Evolutionary conservation across 2,797 vertebrate genomes (phyloP), one percentile per base, ranked within the genome.

Genomic region (Ibycter americanus): DNA sequence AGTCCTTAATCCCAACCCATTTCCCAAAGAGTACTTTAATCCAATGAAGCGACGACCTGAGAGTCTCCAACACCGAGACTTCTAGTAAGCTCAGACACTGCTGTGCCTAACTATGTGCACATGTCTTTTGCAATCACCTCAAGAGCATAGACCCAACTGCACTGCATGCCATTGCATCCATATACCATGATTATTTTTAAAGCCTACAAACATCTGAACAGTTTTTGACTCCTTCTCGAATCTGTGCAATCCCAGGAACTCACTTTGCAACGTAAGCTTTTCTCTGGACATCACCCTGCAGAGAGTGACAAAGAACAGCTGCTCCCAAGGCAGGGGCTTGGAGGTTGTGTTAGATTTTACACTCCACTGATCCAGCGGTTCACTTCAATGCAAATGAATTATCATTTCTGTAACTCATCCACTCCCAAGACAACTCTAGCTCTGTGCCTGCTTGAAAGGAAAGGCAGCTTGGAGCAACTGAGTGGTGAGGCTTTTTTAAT

Each of bases 251-350:
- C 88, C 62, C 86, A 89, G 76, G 72, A 96, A 80, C 49, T 21
- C 14, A 68, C 72, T 88, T 61, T 68, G 65, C 90, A 91, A 81
- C 81, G 65, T 61, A 74, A 89, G 85, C 89, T 93, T 70, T 91
- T 74, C 77, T 86, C 61, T 81, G 85, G 85, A 67, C 56, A 81
- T 78, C 36, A 26, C 65, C 40, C 59, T 61, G 44, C 23, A 8
- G 17, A 46, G 52, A 94, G 44, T 90, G 96, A 91, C 87, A 81
- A 67, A 94, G 88, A 90, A 51, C 93, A 96, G 90, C 85, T 93
- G 92, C 76, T 93, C 79, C 83, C 90, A 78, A 63, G 91, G 58
- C 83, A 90, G 49, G 44, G 27, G 32, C 71, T 76, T 4, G 31
- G 87, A 76, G 56, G n/a, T 4, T 84, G 49, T 54, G 12, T n/a